These are phyloP conservation scores for Dysidea cf. avara DNA, from an alignment of 37 sponge, comb jelly and placozoan species.

Conservation along the genomic window DNA sequence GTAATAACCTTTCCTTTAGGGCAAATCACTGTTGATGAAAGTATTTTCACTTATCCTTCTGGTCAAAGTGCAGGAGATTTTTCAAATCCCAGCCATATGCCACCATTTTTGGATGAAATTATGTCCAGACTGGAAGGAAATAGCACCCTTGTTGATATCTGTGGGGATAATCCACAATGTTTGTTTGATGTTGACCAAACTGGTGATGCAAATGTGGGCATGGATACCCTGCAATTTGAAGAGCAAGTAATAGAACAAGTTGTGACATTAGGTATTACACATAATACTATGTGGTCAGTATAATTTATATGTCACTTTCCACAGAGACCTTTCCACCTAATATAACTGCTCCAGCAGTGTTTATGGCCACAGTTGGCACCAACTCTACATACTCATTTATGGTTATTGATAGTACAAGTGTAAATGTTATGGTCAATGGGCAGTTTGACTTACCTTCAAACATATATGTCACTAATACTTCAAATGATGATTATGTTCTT, in stretches of 20 bases:
- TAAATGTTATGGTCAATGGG: not conserved
- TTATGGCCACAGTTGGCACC: not conserved
- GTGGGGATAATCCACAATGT: conserved; percentile 39
- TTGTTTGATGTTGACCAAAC: conserved; percentile 66
- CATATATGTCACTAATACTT: not conserved
- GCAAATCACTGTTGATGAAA: conserved; percentile 49
- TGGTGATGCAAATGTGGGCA: conserved; percentile 32
- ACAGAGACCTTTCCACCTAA: conserved; percentile 15
- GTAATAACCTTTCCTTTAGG: too few species aligned
- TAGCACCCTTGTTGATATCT: not conserved
- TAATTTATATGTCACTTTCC: too few species aligned
- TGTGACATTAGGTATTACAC: not conserved
- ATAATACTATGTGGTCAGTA: too few species aligned
- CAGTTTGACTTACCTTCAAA: not conserved
- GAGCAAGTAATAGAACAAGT: not conserved
- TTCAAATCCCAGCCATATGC: conserved; percentile 43
- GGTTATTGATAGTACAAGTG: not conserved
- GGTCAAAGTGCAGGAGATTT: conserved; percentile 19
- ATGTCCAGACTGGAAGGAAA: conserved; percentile 7
- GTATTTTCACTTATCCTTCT: conserved; percentile 43
- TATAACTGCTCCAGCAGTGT: not conserved
- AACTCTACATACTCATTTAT: not conserved
- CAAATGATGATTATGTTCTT: conserved; percentile 4
- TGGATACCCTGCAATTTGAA: conserved; percentile 9
- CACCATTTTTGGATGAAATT: conserved; percentile 48